Conservation (phyloP, 2,888 invertebrate genomes). For the Noctua fimbriata region DNA sequence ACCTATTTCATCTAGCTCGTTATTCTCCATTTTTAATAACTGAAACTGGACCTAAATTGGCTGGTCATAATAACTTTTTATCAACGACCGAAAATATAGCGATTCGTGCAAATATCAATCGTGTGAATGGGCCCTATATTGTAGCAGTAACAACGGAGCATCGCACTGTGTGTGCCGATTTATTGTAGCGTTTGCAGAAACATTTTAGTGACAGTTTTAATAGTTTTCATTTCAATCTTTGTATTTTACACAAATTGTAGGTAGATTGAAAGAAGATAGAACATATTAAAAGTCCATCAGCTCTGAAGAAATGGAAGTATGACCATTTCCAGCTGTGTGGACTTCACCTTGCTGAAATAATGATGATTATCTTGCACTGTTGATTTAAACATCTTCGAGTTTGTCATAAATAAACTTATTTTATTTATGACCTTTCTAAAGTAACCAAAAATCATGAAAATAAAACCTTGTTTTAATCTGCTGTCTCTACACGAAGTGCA, state of each 20-base stretch:
- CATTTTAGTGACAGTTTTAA: conserved; percentile 20
- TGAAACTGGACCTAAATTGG: conserved; percentile 23
- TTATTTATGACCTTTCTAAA: neutral
- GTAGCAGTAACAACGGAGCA: conserved; percentile 56
- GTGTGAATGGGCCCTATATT: conserved; percentile 37
- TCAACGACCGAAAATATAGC: conserved; percentile 34
- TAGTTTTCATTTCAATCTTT: conserved; percentile 17
- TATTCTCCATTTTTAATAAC: conserved; percentile 31
- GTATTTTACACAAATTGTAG: neutral
- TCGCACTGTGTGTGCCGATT: conserved; percentile 69
- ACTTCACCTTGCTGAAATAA: neutral
- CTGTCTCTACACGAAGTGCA: conserved; percentile 71
- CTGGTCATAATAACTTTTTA: conserved; percentile 21
- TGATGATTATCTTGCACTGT: neutral
- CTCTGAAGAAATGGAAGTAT: neutral
- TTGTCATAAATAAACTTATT: neutral
- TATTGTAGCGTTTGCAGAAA: conserved; percentile 70
- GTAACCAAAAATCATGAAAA: neutral
- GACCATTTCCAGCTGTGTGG: neutral
- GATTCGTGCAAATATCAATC: conserved; percentile 32
- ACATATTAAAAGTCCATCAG: neutral
- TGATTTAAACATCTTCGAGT: neutral
- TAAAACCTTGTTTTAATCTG: conserved; percentile 38
- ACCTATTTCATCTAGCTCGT: neutral
- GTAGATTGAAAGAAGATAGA: no score